Evolutionary conservation across 2,888 invertebrate species (phyloP).

Genomic region (Erynnis tages): DNA sequence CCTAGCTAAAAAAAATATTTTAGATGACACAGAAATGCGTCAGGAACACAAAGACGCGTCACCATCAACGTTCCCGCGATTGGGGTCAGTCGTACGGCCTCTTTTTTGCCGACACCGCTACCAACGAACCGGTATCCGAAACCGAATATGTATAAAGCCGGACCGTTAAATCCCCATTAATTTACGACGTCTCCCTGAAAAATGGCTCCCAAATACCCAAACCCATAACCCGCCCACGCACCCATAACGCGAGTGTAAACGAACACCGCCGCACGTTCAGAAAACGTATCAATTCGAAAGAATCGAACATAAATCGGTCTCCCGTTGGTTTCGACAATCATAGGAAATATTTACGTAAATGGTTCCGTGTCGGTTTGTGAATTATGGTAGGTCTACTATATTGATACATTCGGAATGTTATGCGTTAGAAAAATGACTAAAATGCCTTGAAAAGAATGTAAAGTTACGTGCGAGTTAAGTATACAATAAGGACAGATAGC

Average conservation of each 20-base stretch:
- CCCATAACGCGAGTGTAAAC: slow-evolving; percentile 41
- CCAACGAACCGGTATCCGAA: slow-evolving; percentile 29
- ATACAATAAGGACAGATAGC: too few relatives aligned
- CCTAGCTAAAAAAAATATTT: too few relatives aligned
- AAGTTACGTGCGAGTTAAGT: too few relatives aligned
- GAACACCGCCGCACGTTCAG: slow-evolving; percentile 36
- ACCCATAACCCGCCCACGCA: slow-evolving; percentile 45
- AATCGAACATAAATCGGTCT: slow-evolving; percentile 42
- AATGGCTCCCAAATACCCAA: slow-evolving; percentile 36
- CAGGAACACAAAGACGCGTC: too few relatives aligned
- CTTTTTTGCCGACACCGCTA: slow-evolving; percentile 31
- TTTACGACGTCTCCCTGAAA: slow-evolving; percentile 44
- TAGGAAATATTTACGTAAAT: slow-evolving; percentile 26
- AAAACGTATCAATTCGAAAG: slow-evolving; percentile 42
- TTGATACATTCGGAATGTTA: slow-evolving; percentile 1
- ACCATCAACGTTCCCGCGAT: too few relatives aligned
- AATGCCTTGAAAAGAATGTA: too few relatives aligned
- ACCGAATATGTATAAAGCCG: slow-evolving; percentile 2
- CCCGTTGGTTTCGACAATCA: slow-evolving; percentile 43
- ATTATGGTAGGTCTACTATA: slow-evolving; percentile 5
- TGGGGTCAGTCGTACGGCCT: slow-evolving; percentile 1
- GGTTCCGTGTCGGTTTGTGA: slow-evolving; percentile 9
- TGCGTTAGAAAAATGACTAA: not conserved
- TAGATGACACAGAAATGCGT: too few relatives aligned
- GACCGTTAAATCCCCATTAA: slow-evolving; percentile 33